Evolutionary conservation across 2,797 vertebrate species (phyloP).

Genomic region (Darevskia mixta): DNA sequence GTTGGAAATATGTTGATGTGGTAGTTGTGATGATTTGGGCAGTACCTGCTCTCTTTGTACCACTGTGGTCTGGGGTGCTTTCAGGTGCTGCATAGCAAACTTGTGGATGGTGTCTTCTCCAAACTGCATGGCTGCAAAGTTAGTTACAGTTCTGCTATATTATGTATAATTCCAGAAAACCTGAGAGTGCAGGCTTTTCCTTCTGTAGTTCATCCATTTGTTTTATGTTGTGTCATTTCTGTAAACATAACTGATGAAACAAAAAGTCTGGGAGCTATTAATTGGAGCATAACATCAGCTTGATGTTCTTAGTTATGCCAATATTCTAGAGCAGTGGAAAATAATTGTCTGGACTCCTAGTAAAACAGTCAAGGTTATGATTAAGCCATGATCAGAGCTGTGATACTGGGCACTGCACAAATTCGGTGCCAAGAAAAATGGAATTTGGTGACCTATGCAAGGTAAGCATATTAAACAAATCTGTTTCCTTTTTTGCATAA

Average conservation of each 20-base stretch:
- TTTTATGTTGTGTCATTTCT: not conserved
- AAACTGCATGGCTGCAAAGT: too few relatives aligned
- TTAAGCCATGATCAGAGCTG: not conserved
- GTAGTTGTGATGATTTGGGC: not conserved
- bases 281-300: not conserved
- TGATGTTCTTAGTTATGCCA: not conserved
- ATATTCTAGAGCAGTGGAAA: not conserved
- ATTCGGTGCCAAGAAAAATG: not conserved
- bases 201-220: not conserved
- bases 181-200: not conserved
- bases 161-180: not conserved
- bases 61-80: not conserved
- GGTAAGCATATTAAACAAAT: not conserved
- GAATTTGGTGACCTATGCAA: not conserved
- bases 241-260: not conserved
- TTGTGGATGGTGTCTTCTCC: not conserved
- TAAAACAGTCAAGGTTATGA: constrained; percentile 13
- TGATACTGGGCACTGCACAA: too few relatives aligned
- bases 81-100: not conserved
- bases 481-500: not conserved
- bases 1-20: not conserved
- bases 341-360: not conserved
- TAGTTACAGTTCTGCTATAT: not conserved
- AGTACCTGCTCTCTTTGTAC: not conserved
- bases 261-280: not conserved